Base-by-base conservation (phyloP, 1,140 invertebrate species). In the Lucilia cuprina region DNA sequence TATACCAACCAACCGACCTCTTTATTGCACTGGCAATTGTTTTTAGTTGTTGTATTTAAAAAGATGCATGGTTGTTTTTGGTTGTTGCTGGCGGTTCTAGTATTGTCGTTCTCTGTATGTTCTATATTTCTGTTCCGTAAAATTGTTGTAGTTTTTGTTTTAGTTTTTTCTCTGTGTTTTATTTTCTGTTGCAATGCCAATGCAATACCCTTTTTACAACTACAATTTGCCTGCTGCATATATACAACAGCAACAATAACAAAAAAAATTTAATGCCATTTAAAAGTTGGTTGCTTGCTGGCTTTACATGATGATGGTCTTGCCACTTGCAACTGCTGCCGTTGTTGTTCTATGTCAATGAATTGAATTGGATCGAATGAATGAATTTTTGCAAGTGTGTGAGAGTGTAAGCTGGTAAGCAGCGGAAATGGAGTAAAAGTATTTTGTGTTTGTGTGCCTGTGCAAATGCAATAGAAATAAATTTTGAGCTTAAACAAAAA, bases 321-420 rank as follows among this genome's bases (percentile, higher is more conserved):
- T 17, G 55, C 55, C 14, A 60, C 41, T 60, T 75, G 74, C 74
- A 12, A 35, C 8, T 12, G 60, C 34, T 60, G 50, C 17, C 50
- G 34, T 83, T 35, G 55, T 70, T 47, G 5, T 70, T 35, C 60
- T 75, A 35, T 74, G 70, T 19, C 83, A 77, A 82, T 21, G 47
- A 60, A 65, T 82, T 47, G 21, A 50, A 17, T 80, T 83, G n/a
- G 74, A 30, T 30, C 25, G 25, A 30, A 30, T 30, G 34, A 74
- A 5, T 83, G 74, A 77, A 77, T 84, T 47, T 83, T 41, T 75
- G 82, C 82, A 60, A 49, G 83, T 88, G 74, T 77, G 49, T 84
- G 47, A 25, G 41, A 55, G 49, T 84, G 83, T 55, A 41, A 41
- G 41, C 25, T 30, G 34, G 47, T 82, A 55, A 55, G 9, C 41